A percentile compares a stretch with the other conserved stretches of the same genome.
Evolutionary conservation across 2,888 invertebrate species (phyloP).

Genomic region (Leucophenga montana): DNA sequence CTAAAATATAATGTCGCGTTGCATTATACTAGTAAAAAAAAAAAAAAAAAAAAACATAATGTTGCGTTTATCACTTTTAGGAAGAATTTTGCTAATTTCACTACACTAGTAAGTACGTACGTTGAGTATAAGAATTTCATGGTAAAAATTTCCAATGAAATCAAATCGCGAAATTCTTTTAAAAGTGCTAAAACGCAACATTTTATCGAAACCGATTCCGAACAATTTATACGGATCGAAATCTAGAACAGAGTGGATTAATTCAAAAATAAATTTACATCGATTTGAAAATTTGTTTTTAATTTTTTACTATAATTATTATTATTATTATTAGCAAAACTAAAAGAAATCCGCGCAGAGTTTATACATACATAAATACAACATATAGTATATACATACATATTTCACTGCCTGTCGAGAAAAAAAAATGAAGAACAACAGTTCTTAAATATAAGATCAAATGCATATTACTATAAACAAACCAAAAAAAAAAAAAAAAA

Average conservation of each 20-base stretch:
- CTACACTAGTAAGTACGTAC: neutral
- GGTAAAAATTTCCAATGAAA: too few relatives aligned
- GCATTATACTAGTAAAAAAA: neutral
- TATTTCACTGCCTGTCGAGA: slow-evolving; percentile 11
- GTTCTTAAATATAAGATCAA: neutral
- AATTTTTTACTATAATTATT: neutral
- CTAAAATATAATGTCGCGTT: slow-evolving; percentile 14
- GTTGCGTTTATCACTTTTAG: neutral
- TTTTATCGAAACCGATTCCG: too few relatives aligned
- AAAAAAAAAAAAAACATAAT: neutral
- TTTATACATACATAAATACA: neutral
- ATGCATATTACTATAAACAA: neutral
- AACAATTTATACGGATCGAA: too few relatives aligned
- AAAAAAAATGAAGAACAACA: neutral
- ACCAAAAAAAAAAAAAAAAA: slow-evolving; percentile 21
- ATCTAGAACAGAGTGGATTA: too few relatives aligned
- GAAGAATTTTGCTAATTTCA: neutral
- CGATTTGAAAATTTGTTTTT: neutral
- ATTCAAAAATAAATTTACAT: slow-evolving; percentile 8
- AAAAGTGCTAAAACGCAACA: too few relatives aligned
- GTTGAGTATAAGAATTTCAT: too few relatives aligned
- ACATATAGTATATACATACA: neutral
- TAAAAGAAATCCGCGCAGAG: slow-evolving; percentile 7
- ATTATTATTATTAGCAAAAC: neutral
- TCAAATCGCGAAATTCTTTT: too few relatives aligned